Conservation (phyloP, 2,888 invertebrate genomes). For the Altica lythri region DNA sequence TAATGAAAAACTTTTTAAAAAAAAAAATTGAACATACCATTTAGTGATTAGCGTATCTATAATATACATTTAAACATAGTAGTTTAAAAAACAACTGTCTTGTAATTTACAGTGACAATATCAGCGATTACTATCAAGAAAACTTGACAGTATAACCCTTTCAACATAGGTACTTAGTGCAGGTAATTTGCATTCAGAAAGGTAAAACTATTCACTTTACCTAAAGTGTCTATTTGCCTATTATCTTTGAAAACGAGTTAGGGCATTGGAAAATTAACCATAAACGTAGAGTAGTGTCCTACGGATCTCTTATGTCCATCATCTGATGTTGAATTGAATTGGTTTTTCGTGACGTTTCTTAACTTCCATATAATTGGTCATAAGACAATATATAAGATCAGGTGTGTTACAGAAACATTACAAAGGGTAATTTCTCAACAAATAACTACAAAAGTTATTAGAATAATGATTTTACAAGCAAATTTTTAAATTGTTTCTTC, state of each 20-base stretch:
- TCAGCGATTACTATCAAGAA: neutral
- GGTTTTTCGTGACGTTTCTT: constrained; percentile 43
- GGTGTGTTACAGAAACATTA: constrained; percentile 21
- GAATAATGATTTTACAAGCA: neutral
- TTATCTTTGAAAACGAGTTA: constrained; percentile 16
- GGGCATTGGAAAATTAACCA: constrained; percentile 22
- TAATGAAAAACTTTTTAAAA: too few relatives aligned
- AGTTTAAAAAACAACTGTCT: neutral
- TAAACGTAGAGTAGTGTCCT: constrained; percentile 13
- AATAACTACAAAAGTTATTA: neutral
- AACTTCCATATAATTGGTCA: constrained; percentile 46
- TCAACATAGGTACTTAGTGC: too few relatives aligned
- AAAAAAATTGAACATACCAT: too few relatives aligned
- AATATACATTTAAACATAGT: neutral
- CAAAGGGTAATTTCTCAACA: neutral
- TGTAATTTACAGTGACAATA: too few relatives aligned
- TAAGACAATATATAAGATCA: constrained; percentile 35
- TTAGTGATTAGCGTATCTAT: too few relatives aligned
- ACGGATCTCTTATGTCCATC: constrained; percentile 15
- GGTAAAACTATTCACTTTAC: constrained; percentile 7
- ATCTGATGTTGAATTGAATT: constrained; percentile 36
- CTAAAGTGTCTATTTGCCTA: constrained; percentile 17
- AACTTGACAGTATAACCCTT: neutral
- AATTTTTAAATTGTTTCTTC: neutral
- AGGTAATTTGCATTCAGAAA: constrained; percentile 14